Evolutionary conservation across 2,888 invertebrate genomes (phyloP).

Genomic region (Cerastis rubricosa): DNA sequence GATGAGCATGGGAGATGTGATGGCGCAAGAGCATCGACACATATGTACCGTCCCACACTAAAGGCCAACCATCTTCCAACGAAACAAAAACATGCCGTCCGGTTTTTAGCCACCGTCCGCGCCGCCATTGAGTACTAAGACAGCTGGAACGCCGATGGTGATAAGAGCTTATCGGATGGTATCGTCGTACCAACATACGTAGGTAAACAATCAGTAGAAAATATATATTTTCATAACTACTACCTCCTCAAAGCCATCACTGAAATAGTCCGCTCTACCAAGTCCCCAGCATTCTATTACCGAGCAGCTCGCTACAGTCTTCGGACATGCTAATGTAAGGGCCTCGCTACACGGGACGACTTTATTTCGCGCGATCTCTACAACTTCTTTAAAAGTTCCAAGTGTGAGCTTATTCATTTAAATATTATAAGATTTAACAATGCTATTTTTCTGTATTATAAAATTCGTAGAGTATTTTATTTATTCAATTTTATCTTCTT

Average conservation of each 20-base stretch:
- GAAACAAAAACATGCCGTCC: too few species aligned
- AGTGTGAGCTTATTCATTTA: not conserved
- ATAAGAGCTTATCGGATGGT: not conserved
- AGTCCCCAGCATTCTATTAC: not conserved
- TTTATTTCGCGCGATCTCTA: constrained; percentile 33
- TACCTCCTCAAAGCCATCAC: not conserved
- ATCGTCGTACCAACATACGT: not conserved
- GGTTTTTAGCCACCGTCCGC: too few species aligned
- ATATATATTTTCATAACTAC: not conserved
- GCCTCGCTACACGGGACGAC: constrained; percentile 1
- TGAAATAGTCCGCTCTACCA: not conserved
- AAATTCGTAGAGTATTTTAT: not conserved
- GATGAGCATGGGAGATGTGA: not conserved
- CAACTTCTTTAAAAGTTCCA: constrained; percentile 8
- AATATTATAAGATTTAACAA: constrained; percentile 11
- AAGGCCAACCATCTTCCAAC: too few species aligned
- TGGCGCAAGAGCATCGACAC: too few species aligned
- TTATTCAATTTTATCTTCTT: not conserved
- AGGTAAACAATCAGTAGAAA: not conserved
- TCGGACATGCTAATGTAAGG: constrained; percentile 38
- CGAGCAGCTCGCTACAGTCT: not conserved
- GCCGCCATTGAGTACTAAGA: not conserved
- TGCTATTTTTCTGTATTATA: not conserved
- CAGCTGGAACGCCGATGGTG: not conserved
- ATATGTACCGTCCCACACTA: too few species aligned